Evolutionary conservation across 2,797 vertebrate species (phyloP), one percentile per base, ranked within the genome.

Genomic region (Cephalopachus bancanus): DNA sequence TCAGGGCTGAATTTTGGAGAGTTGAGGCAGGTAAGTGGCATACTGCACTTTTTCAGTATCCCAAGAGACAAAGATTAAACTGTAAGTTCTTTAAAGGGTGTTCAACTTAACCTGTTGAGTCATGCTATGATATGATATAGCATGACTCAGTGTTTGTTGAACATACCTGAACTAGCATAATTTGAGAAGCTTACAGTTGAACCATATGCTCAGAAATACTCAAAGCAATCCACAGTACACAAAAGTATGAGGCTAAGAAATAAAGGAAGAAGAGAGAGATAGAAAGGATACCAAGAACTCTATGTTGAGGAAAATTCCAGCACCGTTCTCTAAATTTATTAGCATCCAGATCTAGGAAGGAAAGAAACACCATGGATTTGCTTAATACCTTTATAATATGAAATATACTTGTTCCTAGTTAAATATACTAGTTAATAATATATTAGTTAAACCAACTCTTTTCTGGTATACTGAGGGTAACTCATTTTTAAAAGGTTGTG

Each of bases 101-200:
- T 95, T 19, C 74, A 0, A 3, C 81, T 81, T 44, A 44, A 67
- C 4, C 76, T 96, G 9, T 78, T 95, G 80, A 79, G 76, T 33
- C 76, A 79, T 89, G 16, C 59, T 75, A 65, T 60, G 30, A 17
- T 59, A 57, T 79, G 33, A 17, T 59, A 57, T 79, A 65, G 55
- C 30, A 33, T 93, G 62, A 92, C 11, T 94, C 19, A 37, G 22
- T 90, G 14, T 90, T 85, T 92, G 12, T 78, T 94, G 30, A 94
- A 75, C 26, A 74, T 95, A 71, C 19, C 30, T 83, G 30, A 95
- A 86, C 19, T 89, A 30, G 33, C 59, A 67, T 75, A 76, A 76
- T 80, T 97, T 62, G 19, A 86, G 44, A 93, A 87, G 83, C 12
- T 86, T 89, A 86, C 24, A 65, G 2, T 64, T 89, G 15, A 95